Conservation (phyloP, 2,797 vertebrate species). For the Phalloptychus januarius region DNA sequence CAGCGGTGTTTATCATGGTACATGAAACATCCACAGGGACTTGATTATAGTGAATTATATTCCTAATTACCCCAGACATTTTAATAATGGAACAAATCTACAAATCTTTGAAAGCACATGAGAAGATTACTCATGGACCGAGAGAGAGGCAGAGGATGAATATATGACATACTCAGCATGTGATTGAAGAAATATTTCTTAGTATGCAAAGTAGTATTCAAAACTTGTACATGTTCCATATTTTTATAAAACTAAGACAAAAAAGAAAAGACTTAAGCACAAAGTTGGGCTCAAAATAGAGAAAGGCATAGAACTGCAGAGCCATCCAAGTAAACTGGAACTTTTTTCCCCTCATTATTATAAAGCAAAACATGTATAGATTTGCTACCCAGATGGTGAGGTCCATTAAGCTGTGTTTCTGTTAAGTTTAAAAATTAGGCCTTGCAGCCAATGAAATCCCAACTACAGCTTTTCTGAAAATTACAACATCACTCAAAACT, state of each 20-base stretch:
- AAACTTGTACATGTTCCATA: neutral
- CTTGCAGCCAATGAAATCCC: neutral
- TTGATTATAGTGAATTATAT: conserved; percentile 54
- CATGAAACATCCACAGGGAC: conserved; percentile 54
- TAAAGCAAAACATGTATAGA: neutral
- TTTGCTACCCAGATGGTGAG: neutral
- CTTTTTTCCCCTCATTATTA: neutral
- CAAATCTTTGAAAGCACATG: conserved; percentile 29
- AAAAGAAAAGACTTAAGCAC: neutral
- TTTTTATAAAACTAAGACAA: neutral
- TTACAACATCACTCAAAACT: neutral
- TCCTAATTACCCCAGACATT: conserved; percentile 58
- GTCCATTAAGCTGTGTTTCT: neutral
- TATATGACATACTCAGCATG: neutral
- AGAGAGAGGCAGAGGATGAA: conserved; percentile 8
- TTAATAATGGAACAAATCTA: conserved; percentile 31
- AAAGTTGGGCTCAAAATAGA: neutral
- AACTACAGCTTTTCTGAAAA: neutral
- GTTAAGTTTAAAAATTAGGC: neutral
- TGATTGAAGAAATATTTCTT: neutral
- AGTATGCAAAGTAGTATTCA: neutral
- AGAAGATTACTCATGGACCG: conserved; percentile 31
- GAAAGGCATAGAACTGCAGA: neutral
- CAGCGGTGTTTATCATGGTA: conserved; percentile 36
- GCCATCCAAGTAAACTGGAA: neutral